Percentiles rank a stretch among this genome's conserved stretches.
phyloP scores from a whole-genome alignment of 2,113 vertebrate genomes.

The Syngnathoides biaculeatus region DNA sequence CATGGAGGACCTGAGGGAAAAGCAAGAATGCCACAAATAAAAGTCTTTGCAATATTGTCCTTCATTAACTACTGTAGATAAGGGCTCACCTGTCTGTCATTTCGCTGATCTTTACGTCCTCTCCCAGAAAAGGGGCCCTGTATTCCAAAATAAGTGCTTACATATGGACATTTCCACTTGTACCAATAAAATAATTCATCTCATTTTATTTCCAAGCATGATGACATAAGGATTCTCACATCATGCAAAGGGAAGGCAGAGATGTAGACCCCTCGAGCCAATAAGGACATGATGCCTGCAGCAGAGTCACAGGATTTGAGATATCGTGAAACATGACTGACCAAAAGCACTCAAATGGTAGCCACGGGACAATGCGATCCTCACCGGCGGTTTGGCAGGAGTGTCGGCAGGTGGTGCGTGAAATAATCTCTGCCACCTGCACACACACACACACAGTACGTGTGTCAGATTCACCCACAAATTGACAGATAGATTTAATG shows the following conservation, averaged over 20 bases:
- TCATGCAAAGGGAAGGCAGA: constrained; percentile 95
- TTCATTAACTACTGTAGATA: background rate
- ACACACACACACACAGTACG: constrained; percentile 30
- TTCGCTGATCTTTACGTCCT: constrained; percentile 75
- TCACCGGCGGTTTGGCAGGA: constrained; percentile 91
- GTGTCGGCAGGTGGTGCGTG: constrained; percentile 81
- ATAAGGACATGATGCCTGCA: constrained; percentile 86
- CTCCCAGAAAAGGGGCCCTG: constrained; percentile 79
- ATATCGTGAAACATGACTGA: background rate
- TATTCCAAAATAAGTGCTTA: background rate
- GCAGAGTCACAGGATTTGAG: background rate
- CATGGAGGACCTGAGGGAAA: constrained; percentile 82
- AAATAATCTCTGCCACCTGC: constrained; percentile 92
- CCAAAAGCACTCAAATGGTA: background rate
- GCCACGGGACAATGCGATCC: constrained; percentile 27
- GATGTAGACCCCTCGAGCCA: constrained; percentile 89
- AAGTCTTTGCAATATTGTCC: background rate
- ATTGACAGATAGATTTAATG: background rate
- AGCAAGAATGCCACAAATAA: background rate
- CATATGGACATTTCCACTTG: background rate
- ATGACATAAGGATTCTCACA: constrained; percentile 66
- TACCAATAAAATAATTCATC: background rate
- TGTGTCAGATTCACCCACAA: background rate
- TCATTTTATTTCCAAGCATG: background rate
- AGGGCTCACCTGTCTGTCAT: constrained; percentile 87